A percentile compares a stretch with the other conserved stretches of the same genome.
phyloP scores from a whole-genome alignment of 2,888 invertebrate genomes.

The Epinotia bilunana region DNA sequence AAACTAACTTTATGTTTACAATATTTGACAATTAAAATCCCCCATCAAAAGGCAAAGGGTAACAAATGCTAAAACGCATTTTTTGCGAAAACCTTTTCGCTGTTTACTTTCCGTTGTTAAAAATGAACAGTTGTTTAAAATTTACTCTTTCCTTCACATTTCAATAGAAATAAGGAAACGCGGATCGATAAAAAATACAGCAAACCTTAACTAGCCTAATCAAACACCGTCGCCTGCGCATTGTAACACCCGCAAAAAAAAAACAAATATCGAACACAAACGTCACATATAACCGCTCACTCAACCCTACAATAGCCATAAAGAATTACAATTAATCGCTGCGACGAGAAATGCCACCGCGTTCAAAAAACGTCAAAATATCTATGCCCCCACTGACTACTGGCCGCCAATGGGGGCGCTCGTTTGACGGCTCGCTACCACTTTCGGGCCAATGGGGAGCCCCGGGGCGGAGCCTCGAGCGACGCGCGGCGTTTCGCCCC shows the following conservation, averaged over 20 bases:
- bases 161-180: slow-evolving; percentile 53
- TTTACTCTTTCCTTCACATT: slow-evolving; percentile 44
- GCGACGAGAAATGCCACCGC: slow-evolving; percentile 80
- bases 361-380: slow-evolving; percentile 81
- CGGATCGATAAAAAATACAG: slow-evolving; percentile 56
- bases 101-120: slow-evolving; percentile 8
- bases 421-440: slow-evolving; percentile 66
- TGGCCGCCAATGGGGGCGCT: slow-evolving; percentile 75
- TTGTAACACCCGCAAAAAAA: slow-evolving; percentile 58
- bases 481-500: slow-evolving; percentile 80
- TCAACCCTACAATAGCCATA: slow-evolving; percentile 82
- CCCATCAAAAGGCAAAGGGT: slow-evolving; percentile 31
- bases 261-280: slow-evolving; percentile 69
- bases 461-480: slow-evolving; percentile 82
- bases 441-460: slow-evolving; percentile 75
- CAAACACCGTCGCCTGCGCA: slow-evolving; percentile 63
- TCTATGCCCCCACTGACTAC: slow-evolving; percentile 71
- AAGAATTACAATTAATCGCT: slow-evolving; percentile 83
- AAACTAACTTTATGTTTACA: not conserved
- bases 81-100: slow-evolving; percentile 13
- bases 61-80: slow-evolving; percentile 37
- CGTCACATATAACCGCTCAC: slow-evolving; percentile 77
- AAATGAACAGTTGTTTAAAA: not conserved
- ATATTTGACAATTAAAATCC: not conserved
- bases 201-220: slow-evolving; percentile 53